Percentiles rank a stretch among this genome's conserved stretches.
Evolutionary conservation across 2,113 vertebrate genomes (phyloP).

Genomic region (Antidorcas marsupialis): DNA sequence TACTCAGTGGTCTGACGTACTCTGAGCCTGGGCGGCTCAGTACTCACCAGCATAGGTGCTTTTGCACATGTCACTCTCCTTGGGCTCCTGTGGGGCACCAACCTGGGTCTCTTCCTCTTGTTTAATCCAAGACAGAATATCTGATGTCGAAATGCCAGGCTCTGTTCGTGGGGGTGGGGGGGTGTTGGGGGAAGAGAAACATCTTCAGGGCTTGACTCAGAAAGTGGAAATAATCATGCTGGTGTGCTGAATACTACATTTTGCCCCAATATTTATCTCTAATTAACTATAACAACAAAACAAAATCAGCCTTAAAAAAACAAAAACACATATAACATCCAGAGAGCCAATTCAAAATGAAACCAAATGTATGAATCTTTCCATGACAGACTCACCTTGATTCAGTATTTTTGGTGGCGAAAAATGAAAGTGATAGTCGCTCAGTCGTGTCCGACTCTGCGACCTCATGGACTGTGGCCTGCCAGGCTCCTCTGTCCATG

Average conservation of each 20-base stretch:
- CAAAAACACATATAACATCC: not conserved
- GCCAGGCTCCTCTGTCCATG: not conserved
- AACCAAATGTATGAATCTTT: not conserved
- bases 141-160: conserved; percentile 80
- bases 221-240: not conserved
- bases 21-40: fast-evolving
- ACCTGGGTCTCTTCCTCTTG: conserved; percentile 79
- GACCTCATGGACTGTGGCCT: not conserved
- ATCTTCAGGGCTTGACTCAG: not conserved
- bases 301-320: not conserved
- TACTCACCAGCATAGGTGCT: conserved; percentile 60
- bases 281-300: not conserved
- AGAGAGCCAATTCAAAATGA: not conserved
- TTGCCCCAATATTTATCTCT: conserved; percentile 3
- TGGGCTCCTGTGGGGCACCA: conserved; percentile 52
- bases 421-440: not conserved
- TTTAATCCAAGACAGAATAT: conserved; percentile 85
- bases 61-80: conserved; percentile 61
- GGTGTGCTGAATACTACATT: not conserved
- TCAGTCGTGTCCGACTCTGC: not conserved
- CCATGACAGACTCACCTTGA: not conserved
- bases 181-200: not conserved
- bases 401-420: not conserved
- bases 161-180: conserved; percentile 55
- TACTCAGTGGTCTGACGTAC: not conserved